Evolutionary conservation across 2,797 vertebrate genomes (phyloP).

Genomic region (Vultur gryphus): DNA sequence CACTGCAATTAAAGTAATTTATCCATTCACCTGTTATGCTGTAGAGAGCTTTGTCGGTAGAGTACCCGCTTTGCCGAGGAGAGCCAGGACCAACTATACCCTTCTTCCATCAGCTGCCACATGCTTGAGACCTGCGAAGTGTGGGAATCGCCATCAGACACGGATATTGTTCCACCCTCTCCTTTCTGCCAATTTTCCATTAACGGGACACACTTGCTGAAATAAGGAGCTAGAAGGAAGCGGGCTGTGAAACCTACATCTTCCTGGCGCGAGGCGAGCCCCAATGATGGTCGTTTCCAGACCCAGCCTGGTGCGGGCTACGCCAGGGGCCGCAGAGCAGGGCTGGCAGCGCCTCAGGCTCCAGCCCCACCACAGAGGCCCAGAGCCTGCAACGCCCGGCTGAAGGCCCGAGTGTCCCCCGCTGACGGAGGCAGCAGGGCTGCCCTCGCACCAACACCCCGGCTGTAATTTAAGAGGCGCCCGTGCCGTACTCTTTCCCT

Average conservation of each 20-base stretch:
- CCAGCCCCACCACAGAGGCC: neutral
- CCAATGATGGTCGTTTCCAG: rapidly evolving
- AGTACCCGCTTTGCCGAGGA: rapidly evolving
- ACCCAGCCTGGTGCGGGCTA: rapidly evolving
- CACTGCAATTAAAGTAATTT: neutral
- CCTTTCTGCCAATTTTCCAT: rapidly evolving
- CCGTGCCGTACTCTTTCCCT: rapidly evolving
- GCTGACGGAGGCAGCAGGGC: too few species aligned
- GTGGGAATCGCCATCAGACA: rapidly evolving
- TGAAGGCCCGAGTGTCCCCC: rapidly evolving
- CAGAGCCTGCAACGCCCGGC: rapidly evolving
- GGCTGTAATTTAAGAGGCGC: too few species aligned
- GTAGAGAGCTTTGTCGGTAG: neutral
- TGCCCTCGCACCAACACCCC: neutral
- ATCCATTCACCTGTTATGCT: neutral
- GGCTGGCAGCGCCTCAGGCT: rapidly evolving
- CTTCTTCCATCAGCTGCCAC: neutral
- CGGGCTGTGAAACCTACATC: neutral
- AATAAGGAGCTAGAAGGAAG: neutral
- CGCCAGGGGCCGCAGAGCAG: rapidly evolving
- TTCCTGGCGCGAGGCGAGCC: neutral
- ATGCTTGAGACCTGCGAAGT: rapidly evolving
- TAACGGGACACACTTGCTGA: rapidly evolving
- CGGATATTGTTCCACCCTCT: rapidly evolving
- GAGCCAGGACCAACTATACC: rapidly evolving